Evolutionary conservation across 2,888 invertebrate genomes (phyloP).

Genomic region (Pelosia muscerda): DNA sequence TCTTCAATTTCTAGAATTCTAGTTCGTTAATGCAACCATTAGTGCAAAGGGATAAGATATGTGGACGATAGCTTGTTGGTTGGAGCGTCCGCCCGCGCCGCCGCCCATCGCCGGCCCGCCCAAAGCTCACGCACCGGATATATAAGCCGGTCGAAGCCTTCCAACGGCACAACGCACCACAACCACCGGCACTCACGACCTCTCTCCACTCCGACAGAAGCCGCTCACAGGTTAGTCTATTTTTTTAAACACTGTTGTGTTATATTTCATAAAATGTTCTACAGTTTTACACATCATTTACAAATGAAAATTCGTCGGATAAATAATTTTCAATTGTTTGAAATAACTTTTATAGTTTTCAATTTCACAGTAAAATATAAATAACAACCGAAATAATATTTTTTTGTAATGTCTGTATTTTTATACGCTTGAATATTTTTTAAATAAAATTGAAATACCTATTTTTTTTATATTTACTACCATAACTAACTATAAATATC

Average conservation of each 20-base stretch:
- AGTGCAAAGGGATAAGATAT: constrained; percentile 21
- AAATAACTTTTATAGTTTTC: not conserved
- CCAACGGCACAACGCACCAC: constrained; percentile 69
- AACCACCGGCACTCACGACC: constrained; percentile 62
- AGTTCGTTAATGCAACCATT: constrained; percentile 8
- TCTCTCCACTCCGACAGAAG: constrained; percentile 51
- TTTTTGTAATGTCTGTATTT: too few relatives aligned
- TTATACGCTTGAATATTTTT: not conserved
- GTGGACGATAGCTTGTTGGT: constrained; percentile 35
- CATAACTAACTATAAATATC: too few relatives aligned
- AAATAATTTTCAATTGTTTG: not conserved
- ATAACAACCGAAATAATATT: too few relatives aligned
- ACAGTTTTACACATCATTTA: too few relatives aligned
- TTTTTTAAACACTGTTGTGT: constrained; percentile 24
- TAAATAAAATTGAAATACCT: not conserved
- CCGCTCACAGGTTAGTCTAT: constrained; percentile 61
- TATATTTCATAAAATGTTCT: constrained; percentile 3
- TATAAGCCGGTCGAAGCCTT: constrained; percentile 66
- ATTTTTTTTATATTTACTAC: not conserved
- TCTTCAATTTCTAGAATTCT: not conserved
- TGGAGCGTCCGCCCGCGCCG: constrained; percentile 33
- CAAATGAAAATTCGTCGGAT: too few relatives aligned
- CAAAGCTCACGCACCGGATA: constrained; percentile 56
- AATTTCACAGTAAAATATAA: not conserved
- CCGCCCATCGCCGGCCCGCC: constrained; percentile 49